A percentile compares a stretch with the other conserved stretches of the same genome.
These are phyloP conservation scores for Rynchops niger DNA, from an alignment of 2,113 vertebrate genomes.

Conservation along the genomic window DNA sequence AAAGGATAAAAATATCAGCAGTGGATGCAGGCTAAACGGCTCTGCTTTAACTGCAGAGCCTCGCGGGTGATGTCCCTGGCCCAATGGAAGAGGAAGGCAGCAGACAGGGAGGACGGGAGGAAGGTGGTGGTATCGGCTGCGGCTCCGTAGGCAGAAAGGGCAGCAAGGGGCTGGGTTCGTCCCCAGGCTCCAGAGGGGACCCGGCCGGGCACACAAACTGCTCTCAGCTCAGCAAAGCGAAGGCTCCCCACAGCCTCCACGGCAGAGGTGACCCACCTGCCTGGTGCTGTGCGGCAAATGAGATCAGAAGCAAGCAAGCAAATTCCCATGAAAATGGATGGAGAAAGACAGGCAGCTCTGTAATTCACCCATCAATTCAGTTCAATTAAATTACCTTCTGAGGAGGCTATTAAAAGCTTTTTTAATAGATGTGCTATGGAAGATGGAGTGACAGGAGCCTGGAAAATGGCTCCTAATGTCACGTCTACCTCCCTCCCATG, in stretches of 20 bases:
- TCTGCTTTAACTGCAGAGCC: neutral
- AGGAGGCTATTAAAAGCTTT: slow-evolving; percentile 62
- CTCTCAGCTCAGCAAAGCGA: neutral
- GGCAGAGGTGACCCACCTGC: neutral
- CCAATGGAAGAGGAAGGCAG: neutral
- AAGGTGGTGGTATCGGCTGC: neutral
- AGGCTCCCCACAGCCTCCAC: neutral
- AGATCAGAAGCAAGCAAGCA: neutral
- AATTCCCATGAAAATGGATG: slow-evolving; percentile 29
- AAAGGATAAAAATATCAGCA: neutral
- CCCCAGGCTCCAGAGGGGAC: neutral
- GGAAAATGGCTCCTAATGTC: slow-evolving; percentile 26
- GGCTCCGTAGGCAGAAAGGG: neutral
- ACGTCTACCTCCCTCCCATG: neutral
- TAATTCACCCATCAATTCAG: slow-evolving; percentile 54
- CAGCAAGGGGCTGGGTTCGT: neutral
- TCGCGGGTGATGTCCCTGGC: neutral
- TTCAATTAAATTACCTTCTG: slow-evolving; percentile 63
- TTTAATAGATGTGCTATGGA: slow-evolving; percentile 45
- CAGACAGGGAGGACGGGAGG: rapidly evolving
- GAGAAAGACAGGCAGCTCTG: slow-evolving; percentile 34
- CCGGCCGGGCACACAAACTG: rapidly evolving
- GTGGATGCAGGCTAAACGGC: neutral
- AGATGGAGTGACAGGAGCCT: slow-evolving; percentile 34
- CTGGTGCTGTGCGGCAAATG: neutral